A percentile compares a stretch with the other conserved stretches of the same genome.
Evolutionary conservation across 53 echinoderm and acorn worm genomes (phyloP).

Genomic region (Pentamera pediparva): DNA sequence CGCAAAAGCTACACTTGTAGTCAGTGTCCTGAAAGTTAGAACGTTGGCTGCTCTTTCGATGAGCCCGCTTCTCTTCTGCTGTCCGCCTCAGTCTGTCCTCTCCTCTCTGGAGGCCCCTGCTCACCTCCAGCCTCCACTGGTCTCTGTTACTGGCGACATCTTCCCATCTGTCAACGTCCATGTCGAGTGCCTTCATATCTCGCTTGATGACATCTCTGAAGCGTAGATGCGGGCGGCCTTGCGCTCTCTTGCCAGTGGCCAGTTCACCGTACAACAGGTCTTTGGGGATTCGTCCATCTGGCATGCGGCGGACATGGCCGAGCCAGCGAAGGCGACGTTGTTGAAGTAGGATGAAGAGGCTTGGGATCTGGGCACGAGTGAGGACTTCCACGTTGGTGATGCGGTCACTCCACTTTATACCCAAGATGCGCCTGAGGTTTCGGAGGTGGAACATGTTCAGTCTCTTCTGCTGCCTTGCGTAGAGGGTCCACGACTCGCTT

Average conservation of each 20-base stretch:
- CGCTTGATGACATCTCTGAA: conserved; percentile 46
- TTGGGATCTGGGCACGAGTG: not conserved
- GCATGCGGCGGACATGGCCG: conserved; percentile 49
- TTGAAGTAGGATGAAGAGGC: conserved; percentile 21
- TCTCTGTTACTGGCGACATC: conserved; percentile 15
- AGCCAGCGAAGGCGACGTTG: conserved; percentile 39
- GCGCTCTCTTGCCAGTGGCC: conserved; percentile 16
- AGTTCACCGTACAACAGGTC: conserved; percentile 46
- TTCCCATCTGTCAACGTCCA: conserved; percentile 36
- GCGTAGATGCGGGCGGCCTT: conserved; percentile 35
- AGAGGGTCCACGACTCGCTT: conserved; percentile 32
- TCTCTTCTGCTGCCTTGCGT: conserved; percentile 20
- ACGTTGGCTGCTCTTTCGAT: not conserved
- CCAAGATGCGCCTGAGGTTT: conserved; percentile 22
- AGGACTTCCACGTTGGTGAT: conserved; percentile 38
- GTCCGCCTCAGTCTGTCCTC: not conserved
- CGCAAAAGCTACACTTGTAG: conserved; percentile 21
- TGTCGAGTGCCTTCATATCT: conserved; percentile 43
- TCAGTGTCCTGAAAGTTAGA: not conserved
- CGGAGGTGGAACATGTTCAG: conserved; percentile 32
- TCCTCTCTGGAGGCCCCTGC: not conserved
- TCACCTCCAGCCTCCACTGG: not conserved
- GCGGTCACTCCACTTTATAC: conserved; percentile 39
- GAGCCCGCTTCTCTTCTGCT: conserved; percentile 30
- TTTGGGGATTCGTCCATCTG: conserved; percentile 45